Base-by-base conservation (phyloP, 2,888 invertebrate genomes). In the Eulithis prunata region DNA sequence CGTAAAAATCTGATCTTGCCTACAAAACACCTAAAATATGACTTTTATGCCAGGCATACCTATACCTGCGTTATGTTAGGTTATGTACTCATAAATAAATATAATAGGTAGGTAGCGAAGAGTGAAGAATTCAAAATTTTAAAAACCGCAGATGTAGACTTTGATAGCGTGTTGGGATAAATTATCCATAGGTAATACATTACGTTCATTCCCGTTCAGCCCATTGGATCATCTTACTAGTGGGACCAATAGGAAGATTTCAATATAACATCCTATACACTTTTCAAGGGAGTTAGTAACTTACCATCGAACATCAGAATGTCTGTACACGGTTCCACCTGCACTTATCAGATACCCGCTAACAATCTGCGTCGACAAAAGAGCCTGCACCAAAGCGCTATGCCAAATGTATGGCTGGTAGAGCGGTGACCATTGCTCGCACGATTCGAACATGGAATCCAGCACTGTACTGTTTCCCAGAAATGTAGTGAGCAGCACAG, bases 271-370 rank as follows among this genome's bases (percentile, higher is more conserved):
- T 46, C 4, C 4, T 5, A 46, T n/a, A n/a, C 13, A 13, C 7
- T 7, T 13, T 7, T 12, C 32, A 32, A 32, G 32, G 32, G n/a
- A 46, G 5, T 6, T 13, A 43, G n/a, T 41, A 57, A 47, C 90
- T 93, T 87, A 95, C 95, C 95, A 95, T 80, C 95, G 91, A 41
- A 95, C 95, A 84, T 95, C 95, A 57, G 94, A 94, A 84, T 95
- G 94, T 69, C 94, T 94, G 76, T 95, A 95, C 38, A 95, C 87
- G 51, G 94, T 93, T 32, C 95, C 95, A 11, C 95, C 95, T 52
- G 94, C 94, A 53, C 95, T 95, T 41, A 94, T 93, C 64, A 95
- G 91, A 69, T 95, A 94, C 28, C 95, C 95, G 75, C 95, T 94
- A 68, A 95, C 94, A 54, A 95, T 87, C 63, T 95, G 94, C 2